Evolutionary conservation across 2,113 vertebrate species (phyloP).

Genomic region (Ciconia stormi): DNA sequence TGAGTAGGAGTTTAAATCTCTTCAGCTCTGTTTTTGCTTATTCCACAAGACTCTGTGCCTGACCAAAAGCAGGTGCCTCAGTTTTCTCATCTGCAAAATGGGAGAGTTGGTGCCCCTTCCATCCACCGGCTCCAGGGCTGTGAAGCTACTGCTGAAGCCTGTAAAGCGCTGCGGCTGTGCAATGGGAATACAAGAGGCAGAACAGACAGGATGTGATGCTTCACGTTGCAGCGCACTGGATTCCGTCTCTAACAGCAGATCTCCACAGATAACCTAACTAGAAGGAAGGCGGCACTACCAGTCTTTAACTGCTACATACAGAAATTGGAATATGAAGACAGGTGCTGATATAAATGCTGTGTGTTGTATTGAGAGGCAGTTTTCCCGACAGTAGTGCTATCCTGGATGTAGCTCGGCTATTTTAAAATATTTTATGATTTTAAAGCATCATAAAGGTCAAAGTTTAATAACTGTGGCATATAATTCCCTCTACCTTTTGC

Average conservation of each 20-base stretch:
- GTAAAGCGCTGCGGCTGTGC: background rate
- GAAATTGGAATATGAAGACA: background rate
- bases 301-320: rapidly evolving
- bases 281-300: background rate
- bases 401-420: background rate
- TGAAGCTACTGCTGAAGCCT: background rate
- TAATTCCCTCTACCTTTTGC: constrained; percentile 33
- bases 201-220: background rate
- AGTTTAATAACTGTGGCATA: constrained; percentile 29
- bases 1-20: background rate
- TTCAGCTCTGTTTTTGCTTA: background rate
- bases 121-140: background rate
- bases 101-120: background rate
- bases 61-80: background rate
- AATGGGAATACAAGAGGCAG: background rate
- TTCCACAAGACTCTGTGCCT: background rate
- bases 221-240: background rate
- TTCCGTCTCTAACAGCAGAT: background rate
- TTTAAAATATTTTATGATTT: constrained; percentile 48
- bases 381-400: background rate
- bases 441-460: constrained; percentile 58
- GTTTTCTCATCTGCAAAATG: background rate
- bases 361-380: background rate
- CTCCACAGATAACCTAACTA: background rate
- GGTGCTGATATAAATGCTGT: background rate